These are phyloP conservation scores for Sarcophaga bullata DNA, from an alignment of 1,140 invertebrate genomes.

Conservation along the genomic window DNA sequence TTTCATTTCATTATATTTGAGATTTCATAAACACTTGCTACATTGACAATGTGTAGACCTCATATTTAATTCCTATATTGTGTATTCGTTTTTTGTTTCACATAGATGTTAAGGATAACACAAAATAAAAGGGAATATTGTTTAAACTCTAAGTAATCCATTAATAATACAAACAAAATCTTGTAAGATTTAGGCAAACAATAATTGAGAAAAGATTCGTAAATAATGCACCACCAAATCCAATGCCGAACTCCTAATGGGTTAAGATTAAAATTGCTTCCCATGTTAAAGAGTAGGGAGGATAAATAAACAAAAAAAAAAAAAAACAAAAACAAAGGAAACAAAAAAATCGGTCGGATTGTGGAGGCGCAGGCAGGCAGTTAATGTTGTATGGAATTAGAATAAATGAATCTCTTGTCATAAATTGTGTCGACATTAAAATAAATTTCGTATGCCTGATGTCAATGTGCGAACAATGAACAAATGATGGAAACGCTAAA, in stretches of 20 bases:
- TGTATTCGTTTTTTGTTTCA: too few relatives aligned
- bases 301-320: background rate
- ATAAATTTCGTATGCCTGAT: slow-evolving; percentile 36
- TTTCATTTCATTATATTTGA: too few relatives aligned
- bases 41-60: too few relatives aligned
- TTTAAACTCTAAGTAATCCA: too few relatives aligned
- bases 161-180: too few relatives aligned
- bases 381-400: background rate
- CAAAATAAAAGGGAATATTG: too few relatives aligned
- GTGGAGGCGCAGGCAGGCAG: background rate
- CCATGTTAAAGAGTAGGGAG: background rate
- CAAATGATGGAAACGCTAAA: slow-evolving; percentile 31
- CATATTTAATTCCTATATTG: too few relatives aligned
- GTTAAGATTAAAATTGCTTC: background rate
- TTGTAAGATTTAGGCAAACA: too few relatives aligned
- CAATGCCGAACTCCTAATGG: background rate
- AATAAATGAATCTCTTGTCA: slow-evolving; percentile 2
- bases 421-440: slow-evolving; percentile 40
- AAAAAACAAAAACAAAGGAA: background rate
- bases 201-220: too few relatives aligned
- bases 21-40: too few relatives aligned
- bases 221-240: too few relatives aligned
- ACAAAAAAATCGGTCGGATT: background rate
- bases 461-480: slow-evolving; percentile 35
- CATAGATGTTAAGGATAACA: too few relatives aligned